phyloP scores from a whole-genome alignment of 2,888 invertebrate species.

The Orthosia gothica region DNA sequence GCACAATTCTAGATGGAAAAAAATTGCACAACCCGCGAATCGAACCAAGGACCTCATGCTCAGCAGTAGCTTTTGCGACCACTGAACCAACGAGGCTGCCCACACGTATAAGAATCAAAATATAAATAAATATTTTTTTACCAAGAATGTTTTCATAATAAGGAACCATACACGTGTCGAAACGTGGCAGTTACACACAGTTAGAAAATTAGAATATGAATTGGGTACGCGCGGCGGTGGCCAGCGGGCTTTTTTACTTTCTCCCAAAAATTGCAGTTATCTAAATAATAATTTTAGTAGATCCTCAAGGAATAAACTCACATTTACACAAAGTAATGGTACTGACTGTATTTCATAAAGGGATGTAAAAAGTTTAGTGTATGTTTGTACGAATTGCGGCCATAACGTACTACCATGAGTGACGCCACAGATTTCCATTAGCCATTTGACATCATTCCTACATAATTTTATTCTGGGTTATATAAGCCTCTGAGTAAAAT shows the following conservation, averaged over 20 bases:
- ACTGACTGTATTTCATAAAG: constrained; percentile 32
- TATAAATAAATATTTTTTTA: not conserved
- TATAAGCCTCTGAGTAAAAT: not conserved
- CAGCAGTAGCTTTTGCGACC: too few relatives aligned
- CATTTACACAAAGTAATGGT: constrained; percentile 5
- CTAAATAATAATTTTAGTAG: not conserved
- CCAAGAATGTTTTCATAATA: not conserved
- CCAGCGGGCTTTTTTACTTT: not conserved
- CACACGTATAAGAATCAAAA: too few relatives aligned
- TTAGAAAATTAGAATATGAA: not conserved
- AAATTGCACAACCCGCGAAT: too few relatives aligned
- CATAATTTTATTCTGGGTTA: constrained; percentile 14
- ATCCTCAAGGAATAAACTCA: not conserved
- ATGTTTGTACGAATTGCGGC: not conserved
- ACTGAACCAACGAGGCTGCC: too few relatives aligned
- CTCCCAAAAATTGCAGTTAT: not conserved
- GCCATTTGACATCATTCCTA: not conserved
- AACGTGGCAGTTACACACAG: not conserved
- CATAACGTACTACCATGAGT: constrained; percentile 8
- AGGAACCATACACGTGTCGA: too few relatives aligned
- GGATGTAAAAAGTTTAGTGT: constrained; percentile 18
- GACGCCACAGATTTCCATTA: constrained; percentile 40
- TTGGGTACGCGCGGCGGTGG: not conserved
- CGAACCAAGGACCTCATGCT: too few relatives aligned
- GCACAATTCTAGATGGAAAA: too few relatives aligned